Evolutionary conservation across 2,113 vertebrate species (phyloP), one percentile per base, ranked within the genome.

Genomic region (Poeciliopsis prolifica): DNA sequence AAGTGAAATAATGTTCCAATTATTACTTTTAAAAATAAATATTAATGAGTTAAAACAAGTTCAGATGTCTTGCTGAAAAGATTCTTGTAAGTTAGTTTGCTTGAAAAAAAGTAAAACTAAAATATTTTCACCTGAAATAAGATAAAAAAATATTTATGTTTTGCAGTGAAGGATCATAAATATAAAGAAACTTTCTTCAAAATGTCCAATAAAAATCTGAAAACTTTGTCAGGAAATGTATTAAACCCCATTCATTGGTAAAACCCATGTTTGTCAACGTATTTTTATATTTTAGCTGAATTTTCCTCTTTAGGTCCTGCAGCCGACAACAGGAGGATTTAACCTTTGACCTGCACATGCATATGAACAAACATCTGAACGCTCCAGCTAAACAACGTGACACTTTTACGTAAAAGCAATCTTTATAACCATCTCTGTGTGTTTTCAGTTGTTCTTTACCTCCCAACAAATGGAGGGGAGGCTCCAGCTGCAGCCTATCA

Each of bases 401-500:
- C 37, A 2, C 64, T 61, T n/a, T 54, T 10, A 30, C 65, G 31
- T 30, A 74, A 75, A 73, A 37, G n/a, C 51, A 58, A 58, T 48
- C 65, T 70, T n/a, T 31, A 64, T 62, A 70, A 77, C 67, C 61
- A 61, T 42, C 48, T 30, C n/a, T 14, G 54, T 60, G 60, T 72
- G 66, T 79, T 81, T 77, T 30, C 73, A 28, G 70, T 65, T 75
- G 61, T 29, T 75, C 44, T 80, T 35, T 77, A 61, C 68, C 80
- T 78, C 82, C 73, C 67, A 74, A 22, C 15, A 75, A 72, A 29
- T 73, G 58, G 54, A 51, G 80, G 91, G 92, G 92, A 87, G 91
- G 82, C 65, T 86, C 75, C 79, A 11, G 68, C 1, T 19, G 14
- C 67, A 86, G 73, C 92, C 91, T 91, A 93, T 92, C 81, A 82